Evolutionary conservation across 2,797 vertebrate species (phyloP).

Genomic region (Cryptoblepharus egeriae): DNA sequence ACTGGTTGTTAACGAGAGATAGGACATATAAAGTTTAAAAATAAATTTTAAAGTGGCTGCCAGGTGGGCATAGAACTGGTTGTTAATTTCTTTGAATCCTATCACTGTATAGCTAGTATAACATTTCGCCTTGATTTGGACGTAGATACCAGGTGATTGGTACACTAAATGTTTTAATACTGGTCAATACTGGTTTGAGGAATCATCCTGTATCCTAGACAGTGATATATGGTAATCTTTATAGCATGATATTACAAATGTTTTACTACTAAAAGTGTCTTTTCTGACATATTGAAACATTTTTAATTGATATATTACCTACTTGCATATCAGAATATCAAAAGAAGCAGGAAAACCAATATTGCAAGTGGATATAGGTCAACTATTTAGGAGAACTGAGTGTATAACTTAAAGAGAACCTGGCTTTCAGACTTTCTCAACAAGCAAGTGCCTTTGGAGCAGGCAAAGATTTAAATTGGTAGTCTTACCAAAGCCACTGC

Average conservation of each 20-base stretch:
- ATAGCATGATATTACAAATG: neutral
- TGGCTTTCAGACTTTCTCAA: no score
- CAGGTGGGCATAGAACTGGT: no score
- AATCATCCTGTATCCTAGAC: neutral
- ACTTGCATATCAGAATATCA: neutral
- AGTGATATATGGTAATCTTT: neutral
- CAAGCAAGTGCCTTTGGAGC: no score
- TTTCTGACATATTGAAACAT: neutral
- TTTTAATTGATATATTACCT: neutral
- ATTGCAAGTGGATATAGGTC: neutral
- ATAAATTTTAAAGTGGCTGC: no score
- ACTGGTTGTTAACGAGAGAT: no score
- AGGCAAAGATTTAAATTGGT: no score
- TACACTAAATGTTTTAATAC: neutral
- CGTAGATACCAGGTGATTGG: neutral
- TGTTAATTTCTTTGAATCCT: no score
- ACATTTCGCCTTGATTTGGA: neutral
- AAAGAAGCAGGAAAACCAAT: neutral
- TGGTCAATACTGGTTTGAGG: no score
- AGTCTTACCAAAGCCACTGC: no score
- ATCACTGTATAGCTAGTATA: neutral
- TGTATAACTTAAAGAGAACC: no score
- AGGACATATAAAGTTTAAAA: no score
- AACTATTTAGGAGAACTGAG: no score
- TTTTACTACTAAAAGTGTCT: neutral